A percentile compares a stretch with the other conserved stretches of the same genome.
Evolutionary conservation across 2,797 vertebrate genomes (phyloP).

Genomic region (Liparis tanakae): DNA sequence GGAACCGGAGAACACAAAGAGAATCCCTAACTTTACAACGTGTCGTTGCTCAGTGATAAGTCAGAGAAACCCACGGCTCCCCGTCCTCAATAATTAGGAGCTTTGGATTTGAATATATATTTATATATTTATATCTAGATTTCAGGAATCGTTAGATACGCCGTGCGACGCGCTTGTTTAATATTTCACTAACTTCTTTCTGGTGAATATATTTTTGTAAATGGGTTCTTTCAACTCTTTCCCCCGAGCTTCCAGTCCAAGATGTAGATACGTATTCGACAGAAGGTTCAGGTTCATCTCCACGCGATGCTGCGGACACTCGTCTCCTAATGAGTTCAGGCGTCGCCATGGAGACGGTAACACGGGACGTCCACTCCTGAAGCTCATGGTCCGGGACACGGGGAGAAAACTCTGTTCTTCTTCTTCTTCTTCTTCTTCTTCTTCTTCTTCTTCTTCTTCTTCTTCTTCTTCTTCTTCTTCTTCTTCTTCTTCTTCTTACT

Average conservation of each 20-base stretch:
- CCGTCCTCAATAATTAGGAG: conserved; percentile 82
- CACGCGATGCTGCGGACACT: conserved; percentile 39
- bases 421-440: no score
- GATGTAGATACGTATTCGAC: background rate
- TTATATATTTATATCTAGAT: conserved; percentile 60
- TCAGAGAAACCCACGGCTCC: conserved; percentile 68
- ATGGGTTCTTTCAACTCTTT: conserved; percentile 69
- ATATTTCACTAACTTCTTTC: conserved; percentile 75
- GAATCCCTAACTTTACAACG: conserved; percentile 86
- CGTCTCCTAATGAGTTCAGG: conserved; percentile 27
- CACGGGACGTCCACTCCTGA: conserved; percentile 8
- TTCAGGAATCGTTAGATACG: conserved; percentile 76
- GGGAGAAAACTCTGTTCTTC: conserved; percentile 24
- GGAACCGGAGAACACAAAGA: conserved; percentile 85
- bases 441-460: no score
- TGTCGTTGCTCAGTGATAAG: conserved; percentile 84
- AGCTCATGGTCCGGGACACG: conserved; percentile 27
- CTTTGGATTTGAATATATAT: conserved; percentile 75
- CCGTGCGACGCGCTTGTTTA: conserved; percentile 71
- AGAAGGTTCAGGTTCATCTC: conserved; percentile 50
- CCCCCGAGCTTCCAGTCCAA: conserved; percentile 59
- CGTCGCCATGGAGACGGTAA: conserved; percentile 30
- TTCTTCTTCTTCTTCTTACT: no score
- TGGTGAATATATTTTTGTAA: conserved; percentile 75
- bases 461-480: no score